phyloP scores from a whole-genome alignment of 2,888 invertebrate species.

The Priocnemis perturbator region DNA sequence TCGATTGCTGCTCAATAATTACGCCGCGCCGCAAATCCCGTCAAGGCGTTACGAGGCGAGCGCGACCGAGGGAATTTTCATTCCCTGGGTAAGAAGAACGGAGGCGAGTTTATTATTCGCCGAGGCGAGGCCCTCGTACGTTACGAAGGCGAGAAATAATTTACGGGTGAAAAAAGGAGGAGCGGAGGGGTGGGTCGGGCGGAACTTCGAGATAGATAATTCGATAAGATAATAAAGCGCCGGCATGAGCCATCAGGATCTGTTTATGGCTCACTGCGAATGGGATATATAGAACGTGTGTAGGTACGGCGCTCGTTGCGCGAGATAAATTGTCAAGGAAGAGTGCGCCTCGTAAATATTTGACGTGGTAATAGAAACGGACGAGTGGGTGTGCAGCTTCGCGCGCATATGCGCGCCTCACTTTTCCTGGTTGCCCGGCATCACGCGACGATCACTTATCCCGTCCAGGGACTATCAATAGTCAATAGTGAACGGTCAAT shows the following conservation, averaged over 20 bases:
- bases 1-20: too few species aligned
- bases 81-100: too few species aligned
- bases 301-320: not conserved
- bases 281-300: not conserved
- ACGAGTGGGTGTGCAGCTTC: conserved; percentile 26
- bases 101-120: too few species aligned
- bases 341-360: conserved; percentile 41
- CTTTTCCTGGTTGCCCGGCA: not conserved
- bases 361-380: conserved; percentile 26
- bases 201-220: conserved; percentile 39
- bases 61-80: too few species aligned
- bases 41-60: too few species aligned
- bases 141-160: conserved; percentile 31
- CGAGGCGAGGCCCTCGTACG: not conserved
- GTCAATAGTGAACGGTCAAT: too few species aligned
- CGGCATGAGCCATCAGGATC: conserved; percentile 22
- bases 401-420: too few species aligned
- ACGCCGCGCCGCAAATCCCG: too few species aligned
- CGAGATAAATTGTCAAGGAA: conserved; percentile 3
- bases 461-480: too few species aligned
- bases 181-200: not conserved
- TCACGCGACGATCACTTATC: not conserved
- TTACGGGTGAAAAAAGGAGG: conserved; percentile 6
- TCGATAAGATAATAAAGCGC: conserved; percentile 43
- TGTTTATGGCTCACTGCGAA: conserved; percentile 27